Base-by-base conservation (phyloP, 1,140 invertebrate species). In the Condylostylus longicornis region DNA sequence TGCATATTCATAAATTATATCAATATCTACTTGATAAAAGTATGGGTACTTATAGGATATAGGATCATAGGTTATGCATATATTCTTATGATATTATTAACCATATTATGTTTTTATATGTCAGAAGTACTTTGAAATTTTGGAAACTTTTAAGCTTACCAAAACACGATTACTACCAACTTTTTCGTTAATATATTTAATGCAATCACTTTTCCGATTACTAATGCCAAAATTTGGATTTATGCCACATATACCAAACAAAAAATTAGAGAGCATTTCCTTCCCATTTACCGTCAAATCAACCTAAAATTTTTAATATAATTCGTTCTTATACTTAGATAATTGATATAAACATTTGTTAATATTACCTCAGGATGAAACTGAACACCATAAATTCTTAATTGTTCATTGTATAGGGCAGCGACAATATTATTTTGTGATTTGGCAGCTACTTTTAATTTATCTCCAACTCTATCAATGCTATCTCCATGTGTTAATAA, bases 401-500 rank as follows among this genome's bases (percentile, higher is more conserved):
- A 66, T 53, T 87, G 82, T 48, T 96, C 89, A 65, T 89, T 91
- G 35, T 82, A 80, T 54, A 99, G 90, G 25, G 81, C 91, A 17
- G 87, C 82, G 4, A 72, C 63, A 48, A 93, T 72, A 45, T 88
- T 75, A 52, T 79, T 79, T 12, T 79, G 74, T 31, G 87, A 94
- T 50, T 76, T 75, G 27, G 84, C 91, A 41, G 83, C 79, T 18
- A 79, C 69, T 50, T 78, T 77, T 58, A 96, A 89, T 46, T 71
- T 71, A 31, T 91, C 82, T 10, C 88, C 90, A 20, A 94, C 72
- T 56, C 81, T 79, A 42, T 88, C 83, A 43, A 98, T 79, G 61
- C 85, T 87, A 68, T 99, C 95, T 2, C 93, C 94, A 65, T 99
- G 95, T 2, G 94, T 98, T 35, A 99, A 64, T 17, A 98, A 66